Conservation (phyloP, 2,113 vertebrate genomes). For the Xenus cinereus region DNA sequence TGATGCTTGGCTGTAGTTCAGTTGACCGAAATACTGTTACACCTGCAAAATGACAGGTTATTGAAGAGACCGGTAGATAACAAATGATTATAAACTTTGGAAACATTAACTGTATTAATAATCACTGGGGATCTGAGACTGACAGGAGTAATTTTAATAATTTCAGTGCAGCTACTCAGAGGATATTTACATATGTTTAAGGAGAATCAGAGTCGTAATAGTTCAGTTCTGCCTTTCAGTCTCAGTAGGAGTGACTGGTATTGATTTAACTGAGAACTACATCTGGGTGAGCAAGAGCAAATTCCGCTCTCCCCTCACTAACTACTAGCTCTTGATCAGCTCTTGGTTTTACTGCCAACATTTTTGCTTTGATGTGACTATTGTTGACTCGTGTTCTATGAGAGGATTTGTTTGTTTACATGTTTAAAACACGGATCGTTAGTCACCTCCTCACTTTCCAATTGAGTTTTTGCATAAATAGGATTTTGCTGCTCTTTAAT, state of each 20-base stretch:
- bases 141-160: background rate
- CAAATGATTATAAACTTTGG: background rate
- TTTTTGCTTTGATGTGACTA: background rate
- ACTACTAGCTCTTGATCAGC: background rate
- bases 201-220: background rate
- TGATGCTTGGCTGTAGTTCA: background rate
- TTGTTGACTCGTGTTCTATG: background rate
- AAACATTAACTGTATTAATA: background rate
- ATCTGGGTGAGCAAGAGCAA: background rate
- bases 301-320: background rate
- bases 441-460: background rate
- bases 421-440: background rate
- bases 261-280: background rate
- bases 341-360: background rate
- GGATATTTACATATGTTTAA: background rate
- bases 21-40: background rate
- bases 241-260: background rate
- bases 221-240: background rate
- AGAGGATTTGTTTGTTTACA: background rate
- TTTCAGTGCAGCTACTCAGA: background rate
- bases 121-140: background rate
- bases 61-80: background rate
- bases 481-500: background rate
- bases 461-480: background rate
- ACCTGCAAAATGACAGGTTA: background rate